These are phyloP conservation scores for Caenorhabditis wallacei DNA, from an alignment of 2,888 invertebrate genomes.

Conservation along the genomic window DNA sequence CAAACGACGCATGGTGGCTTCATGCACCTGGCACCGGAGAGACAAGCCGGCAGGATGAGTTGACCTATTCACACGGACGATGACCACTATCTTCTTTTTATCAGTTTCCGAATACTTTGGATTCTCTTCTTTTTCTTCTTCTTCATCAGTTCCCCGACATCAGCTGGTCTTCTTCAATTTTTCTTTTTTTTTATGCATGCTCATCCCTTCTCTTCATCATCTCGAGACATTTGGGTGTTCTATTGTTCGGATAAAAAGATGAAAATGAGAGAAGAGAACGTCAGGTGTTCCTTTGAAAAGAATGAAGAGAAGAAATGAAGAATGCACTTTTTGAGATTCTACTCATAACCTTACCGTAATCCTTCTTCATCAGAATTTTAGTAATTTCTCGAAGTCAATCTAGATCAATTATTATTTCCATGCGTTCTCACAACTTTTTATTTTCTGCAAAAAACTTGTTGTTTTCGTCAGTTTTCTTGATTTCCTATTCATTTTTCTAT, in stretches of 20 bases:
- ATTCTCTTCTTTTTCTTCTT: not conserved
- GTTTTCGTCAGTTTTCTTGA: too few relatives aligned
- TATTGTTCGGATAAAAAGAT: conserved; percentile 27
- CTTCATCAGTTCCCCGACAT: not conserved
- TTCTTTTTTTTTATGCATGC: conserved; percentile 25
- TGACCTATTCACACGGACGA: conserved; percentile 45
- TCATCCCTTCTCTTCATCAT: conserved; percentile 14
- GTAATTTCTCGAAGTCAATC: too few relatives aligned
- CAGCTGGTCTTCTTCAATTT: conserved; percentile 7
- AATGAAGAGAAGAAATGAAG: not conserved
- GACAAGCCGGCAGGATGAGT: not conserved
- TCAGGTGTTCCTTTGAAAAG: conserved; percentile 23
- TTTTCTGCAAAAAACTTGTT: too few relatives aligned
- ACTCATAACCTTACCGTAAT: not conserved
- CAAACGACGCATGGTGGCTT: conserved; percentile 36
- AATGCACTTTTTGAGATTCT: conserved; percentile 28
- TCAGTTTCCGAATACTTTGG: conserved; percentile 8
- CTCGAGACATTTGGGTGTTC: conserved; percentile 26
- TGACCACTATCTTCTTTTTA: conserved; percentile 47
- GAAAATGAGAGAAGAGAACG: conserved; percentile 21
- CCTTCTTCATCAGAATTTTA: too few relatives aligned
- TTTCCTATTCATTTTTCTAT: too few relatives aligned
- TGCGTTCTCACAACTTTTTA: too few relatives aligned
- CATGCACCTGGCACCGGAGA: conserved; percentile 42
- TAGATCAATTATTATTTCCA: not conserved